These are phyloP conservation scores for Cryptoprocta ferox DNA, from an alignment of 2,797 vertebrate genomes.

Conservation along the genomic window DNA sequence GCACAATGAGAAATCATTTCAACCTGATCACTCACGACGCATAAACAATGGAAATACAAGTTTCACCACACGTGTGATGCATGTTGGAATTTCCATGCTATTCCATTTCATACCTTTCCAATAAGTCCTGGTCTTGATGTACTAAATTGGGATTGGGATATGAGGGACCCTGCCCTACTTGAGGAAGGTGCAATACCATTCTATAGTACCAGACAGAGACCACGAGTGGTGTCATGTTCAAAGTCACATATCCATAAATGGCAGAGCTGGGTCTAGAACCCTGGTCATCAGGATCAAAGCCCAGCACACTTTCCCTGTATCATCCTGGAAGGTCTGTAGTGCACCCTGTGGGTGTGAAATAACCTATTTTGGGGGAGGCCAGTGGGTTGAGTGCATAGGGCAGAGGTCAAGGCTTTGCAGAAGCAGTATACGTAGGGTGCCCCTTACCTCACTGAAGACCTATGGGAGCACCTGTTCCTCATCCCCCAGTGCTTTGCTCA, in stretches of 20 bases:
- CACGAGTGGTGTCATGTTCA: neutral
- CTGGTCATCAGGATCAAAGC: neutral
- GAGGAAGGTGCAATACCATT: neutral
- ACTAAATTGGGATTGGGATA: neutral
- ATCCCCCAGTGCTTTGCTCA: neutral
- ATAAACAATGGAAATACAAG: neutral
- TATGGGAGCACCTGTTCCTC: neutral
- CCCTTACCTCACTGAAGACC: neutral
- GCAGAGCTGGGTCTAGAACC: neutral
- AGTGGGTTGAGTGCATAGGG: neutral
- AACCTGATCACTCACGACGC: neutral
- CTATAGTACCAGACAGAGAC: neutral
- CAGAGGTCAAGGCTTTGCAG: neutral
- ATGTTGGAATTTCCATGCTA: neutral
- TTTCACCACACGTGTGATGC: neutral
- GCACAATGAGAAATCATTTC: neutral
- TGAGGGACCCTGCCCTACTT: neutral
- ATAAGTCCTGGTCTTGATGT: neutral
- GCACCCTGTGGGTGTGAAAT: neutral
- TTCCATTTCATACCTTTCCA: neutral
- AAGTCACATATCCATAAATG: neutral
- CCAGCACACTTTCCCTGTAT: neutral
- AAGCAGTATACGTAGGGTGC: neutral
- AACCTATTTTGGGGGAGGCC: neutral
- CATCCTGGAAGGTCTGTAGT: neutral